Percentiles rank a stretch among this genome's conserved stretches.
These are phyloP conservation scores for Pristionchus arcanus DNA, from an alignment of 2,888 invertebrate species.

Conservation along the genomic window DNA sequence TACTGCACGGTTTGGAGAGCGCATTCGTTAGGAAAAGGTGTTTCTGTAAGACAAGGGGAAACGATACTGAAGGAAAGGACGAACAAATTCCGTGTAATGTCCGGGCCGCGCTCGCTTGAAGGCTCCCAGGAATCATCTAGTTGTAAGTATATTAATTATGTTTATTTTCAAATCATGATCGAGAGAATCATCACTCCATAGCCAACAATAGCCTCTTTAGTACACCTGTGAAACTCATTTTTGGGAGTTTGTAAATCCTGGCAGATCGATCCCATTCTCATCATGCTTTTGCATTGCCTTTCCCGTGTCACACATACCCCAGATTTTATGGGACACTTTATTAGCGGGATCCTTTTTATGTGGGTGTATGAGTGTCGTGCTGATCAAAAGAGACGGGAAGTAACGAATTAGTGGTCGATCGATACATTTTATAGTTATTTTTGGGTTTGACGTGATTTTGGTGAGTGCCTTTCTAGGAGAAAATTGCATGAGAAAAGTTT, in stretches of 20 bases:
- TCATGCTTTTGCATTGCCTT: background rate
- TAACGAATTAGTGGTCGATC: background rate
- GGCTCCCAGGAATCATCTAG: background rate
- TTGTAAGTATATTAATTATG: background rate
- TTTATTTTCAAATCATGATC: background rate
- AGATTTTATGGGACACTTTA: slow-evolving; percentile 25
- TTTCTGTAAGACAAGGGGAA: background rate
- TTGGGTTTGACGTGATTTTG: no score
- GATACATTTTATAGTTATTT: background rate
- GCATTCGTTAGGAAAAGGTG: background rate
- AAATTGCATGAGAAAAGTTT: no score
- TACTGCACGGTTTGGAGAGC: background rate
- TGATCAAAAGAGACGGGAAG: background rate
- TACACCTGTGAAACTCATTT: background rate
- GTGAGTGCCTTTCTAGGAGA: no score
- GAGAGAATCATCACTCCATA: no score
- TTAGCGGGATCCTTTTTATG: slow-evolving; percentile 35
- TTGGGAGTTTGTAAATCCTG: background rate
- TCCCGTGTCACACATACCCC: background rate
- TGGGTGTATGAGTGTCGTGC: slow-evolving; percentile 1
- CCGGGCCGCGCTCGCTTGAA: background rate
- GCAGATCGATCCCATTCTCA: background rate
- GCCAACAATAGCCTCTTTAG: no score
- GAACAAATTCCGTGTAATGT: slow-evolving; percentile 29
- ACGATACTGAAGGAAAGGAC: slow-evolving; percentile 31